Conservation (phyloP, 2,797 vertebrate species). For the Sebastes oblongus region DNA sequence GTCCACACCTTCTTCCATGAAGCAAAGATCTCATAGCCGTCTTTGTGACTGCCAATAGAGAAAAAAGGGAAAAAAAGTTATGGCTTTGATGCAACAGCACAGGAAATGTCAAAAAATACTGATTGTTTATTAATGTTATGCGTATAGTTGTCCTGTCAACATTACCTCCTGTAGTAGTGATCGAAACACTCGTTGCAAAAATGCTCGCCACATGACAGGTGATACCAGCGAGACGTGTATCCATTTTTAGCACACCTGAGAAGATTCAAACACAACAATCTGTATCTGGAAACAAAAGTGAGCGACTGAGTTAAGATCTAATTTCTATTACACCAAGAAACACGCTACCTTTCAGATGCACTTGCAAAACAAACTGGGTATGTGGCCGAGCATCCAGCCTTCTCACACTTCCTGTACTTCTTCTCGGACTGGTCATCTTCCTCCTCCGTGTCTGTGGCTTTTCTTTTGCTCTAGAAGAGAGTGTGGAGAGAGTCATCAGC, state of each 20-base stretch:
- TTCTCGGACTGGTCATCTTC: conserved; percentile 94
- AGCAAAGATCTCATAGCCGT: conserved; percentile 93
- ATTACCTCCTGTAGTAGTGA: conserved; percentile 97
- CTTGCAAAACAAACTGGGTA: conserved; percentile 98
- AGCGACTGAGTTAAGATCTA: not conserved
- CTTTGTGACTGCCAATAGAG: conserved; percentile 89
- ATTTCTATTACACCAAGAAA: not conserved
- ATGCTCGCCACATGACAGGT: conserved; percentile 97
- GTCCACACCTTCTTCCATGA: conserved; percentile 98
- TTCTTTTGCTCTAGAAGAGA: conserved; percentile 87
- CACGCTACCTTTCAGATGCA: conserved; percentile 90
- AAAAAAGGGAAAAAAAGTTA: not conserved
- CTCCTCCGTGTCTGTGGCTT: conserved; percentile 87
- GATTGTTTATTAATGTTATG: not conserved
- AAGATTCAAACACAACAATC: not conserved
- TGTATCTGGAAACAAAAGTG: not conserved
- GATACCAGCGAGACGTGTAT: conserved; percentile 98
- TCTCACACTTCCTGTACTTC: conserved; percentile 97
- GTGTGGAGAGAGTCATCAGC: not conserved
- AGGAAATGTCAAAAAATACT: not conserved
- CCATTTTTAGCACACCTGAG: conserved; percentile 97
- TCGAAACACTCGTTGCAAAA: conserved; percentile 99
- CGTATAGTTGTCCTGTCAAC: not conserved
- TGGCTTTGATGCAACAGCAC: not conserved
- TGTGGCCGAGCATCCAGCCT: conserved; percentile 92